A percentile compares a stretch with the other conserved stretches of the same genome.
Evolutionary conservation across 1,140 invertebrate genomes (phyloP).

Genomic region (Dendroctonus ponderosae): DNA sequence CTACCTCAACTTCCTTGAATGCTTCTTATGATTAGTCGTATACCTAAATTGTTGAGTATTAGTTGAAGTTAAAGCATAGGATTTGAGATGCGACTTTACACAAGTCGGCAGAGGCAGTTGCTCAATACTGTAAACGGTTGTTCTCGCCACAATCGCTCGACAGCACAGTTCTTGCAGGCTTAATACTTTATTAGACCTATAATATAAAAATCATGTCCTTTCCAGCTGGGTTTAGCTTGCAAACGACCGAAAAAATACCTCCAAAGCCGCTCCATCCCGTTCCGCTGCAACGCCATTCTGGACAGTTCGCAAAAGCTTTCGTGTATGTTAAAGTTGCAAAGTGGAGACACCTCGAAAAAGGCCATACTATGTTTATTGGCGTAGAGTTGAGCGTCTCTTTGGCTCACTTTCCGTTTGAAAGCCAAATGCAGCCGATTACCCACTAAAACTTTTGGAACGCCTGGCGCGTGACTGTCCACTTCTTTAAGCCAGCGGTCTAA

Average conservation of each 20-base stretch:
- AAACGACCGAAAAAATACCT: constrained; percentile 64
- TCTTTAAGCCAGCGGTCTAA: constrained; percentile 96
- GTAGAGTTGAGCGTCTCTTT: constrained; percentile 87
- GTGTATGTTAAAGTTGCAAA: constrained; percentile 95
- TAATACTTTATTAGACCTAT: constrained; percentile 60
- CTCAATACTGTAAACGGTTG: constrained; percentile 93
- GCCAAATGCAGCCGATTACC: constrained; percentile 95
- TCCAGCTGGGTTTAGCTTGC: constrained; percentile 72
- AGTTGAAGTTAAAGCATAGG: constrained; percentile 85
- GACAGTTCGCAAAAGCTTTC: constrained; percentile 96
- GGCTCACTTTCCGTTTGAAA: constrained; percentile 91
- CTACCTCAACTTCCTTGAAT: constrained; percentile 44
- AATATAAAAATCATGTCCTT: constrained; percentile 4
- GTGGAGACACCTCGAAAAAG: constrained; percentile 94
- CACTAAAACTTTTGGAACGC: constrained; percentile 94
- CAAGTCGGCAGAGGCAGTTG: constrained; percentile 85
- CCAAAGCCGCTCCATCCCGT: constrained; percentile 95
- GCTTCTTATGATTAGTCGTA: constrained; percentile 50
- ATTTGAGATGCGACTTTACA: constrained; percentile 94
- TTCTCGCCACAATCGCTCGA: constrained; percentile 88
- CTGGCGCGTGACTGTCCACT: constrained; percentile 97
- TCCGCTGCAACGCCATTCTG: constrained; percentile 88
- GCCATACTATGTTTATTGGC: constrained; percentile 96
- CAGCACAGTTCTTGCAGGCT: constrained; percentile 94
- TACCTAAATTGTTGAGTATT: constrained; percentile 60